phyloP scores from a whole-genome alignment of 2,113 vertebrate genomes.

The Crotalus viridis region DNA sequence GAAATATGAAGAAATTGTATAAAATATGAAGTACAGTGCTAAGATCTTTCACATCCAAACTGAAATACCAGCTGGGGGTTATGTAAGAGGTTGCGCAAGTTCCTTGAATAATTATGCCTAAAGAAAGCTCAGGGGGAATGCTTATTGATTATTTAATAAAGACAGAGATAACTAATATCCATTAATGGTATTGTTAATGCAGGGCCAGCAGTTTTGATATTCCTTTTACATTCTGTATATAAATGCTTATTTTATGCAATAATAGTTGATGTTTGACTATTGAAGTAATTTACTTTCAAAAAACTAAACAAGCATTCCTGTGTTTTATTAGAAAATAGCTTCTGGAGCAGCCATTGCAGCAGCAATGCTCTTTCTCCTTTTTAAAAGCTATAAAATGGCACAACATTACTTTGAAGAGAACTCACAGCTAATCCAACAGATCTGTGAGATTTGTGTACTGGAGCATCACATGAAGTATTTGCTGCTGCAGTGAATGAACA shows the following conservation, averaged over 20 bases:
- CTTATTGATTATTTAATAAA: slow-evolving; percentile 48
- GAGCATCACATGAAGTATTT: neutral
- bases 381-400: neutral
- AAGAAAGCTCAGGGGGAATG: slow-evolving; percentile 54
- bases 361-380: neutral
- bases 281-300: neutral
- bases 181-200: slow-evolving; percentile 53
- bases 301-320: neutral
- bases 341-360: neutral
- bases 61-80: slow-evolving; percentile 53
- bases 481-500: neutral
- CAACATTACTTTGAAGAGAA: neutral
- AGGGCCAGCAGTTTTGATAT: slow-evolving; percentile 50
- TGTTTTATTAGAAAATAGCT: neutral
- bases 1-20: slow-evolving; percentile 8
- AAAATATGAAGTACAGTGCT: slow-evolving; percentile 43
- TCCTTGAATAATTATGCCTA: slow-evolving; percentile 59
- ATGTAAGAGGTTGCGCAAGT: slow-evolving; percentile 52
- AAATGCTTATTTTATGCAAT: slow-evolving; percentile 45
- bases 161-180: slow-evolving; percentile 58
- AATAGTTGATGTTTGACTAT: slow-evolving; percentile 41
- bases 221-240: slow-evolving; percentile 35
- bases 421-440: neutral
- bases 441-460: neutral
- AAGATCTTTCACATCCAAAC: slow-evolving; percentile 54